Conservation (phyloP, 53 echinoderm and acorn worm genomes). For the Hippasteria phrygiana region DNA sequence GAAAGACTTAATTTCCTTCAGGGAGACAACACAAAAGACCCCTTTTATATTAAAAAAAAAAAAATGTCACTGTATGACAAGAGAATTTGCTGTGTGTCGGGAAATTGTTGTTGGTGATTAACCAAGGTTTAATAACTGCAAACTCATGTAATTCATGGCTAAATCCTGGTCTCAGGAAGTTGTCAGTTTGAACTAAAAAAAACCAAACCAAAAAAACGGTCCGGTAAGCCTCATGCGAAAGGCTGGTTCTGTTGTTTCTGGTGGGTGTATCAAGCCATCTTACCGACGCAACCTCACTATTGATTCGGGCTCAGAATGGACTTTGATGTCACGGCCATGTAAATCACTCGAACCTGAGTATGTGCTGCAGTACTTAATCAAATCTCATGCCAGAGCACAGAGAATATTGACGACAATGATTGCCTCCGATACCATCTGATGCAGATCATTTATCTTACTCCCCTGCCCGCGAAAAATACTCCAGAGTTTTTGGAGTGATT, state of each 20-base stretch:
- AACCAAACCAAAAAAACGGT: background rate
- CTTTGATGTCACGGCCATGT: slow-evolving; percentile 13
- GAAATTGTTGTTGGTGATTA: slow-evolving; percentile 40
- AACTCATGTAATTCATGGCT: slow-evolving; percentile 23
- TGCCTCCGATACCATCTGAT: slow-evolving; percentile 9
- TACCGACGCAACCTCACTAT: background rate
- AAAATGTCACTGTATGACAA: background rate
- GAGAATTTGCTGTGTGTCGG: background rate
- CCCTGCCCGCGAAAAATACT: background rate
- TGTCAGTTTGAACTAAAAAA: slow-evolving; percentile 16
- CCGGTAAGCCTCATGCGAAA: background rate
- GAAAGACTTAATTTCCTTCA: background rate
- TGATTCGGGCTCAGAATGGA: slow-evolving; percentile 25
- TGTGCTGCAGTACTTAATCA: slow-evolving; percentile 30
- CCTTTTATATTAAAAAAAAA: background rate
- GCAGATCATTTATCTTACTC: slow-evolving; percentile 31
- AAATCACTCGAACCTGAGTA: slow-evolving; percentile 24
- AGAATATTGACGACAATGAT: slow-evolving; percentile 39
- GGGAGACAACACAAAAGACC: background rate
- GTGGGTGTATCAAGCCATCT: background rate
- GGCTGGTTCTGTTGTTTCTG: background rate
- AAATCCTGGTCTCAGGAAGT: slow-evolving; percentile 22
- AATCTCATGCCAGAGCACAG: slow-evolving; percentile 17
- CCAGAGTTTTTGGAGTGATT: slow-evolving; percentile 33
- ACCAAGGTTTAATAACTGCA: slow-evolving; percentile 24